phyloP scores from a whole-genome alignment of 2,113 vertebrate species.

The Bujurquina vittata region DNA sequence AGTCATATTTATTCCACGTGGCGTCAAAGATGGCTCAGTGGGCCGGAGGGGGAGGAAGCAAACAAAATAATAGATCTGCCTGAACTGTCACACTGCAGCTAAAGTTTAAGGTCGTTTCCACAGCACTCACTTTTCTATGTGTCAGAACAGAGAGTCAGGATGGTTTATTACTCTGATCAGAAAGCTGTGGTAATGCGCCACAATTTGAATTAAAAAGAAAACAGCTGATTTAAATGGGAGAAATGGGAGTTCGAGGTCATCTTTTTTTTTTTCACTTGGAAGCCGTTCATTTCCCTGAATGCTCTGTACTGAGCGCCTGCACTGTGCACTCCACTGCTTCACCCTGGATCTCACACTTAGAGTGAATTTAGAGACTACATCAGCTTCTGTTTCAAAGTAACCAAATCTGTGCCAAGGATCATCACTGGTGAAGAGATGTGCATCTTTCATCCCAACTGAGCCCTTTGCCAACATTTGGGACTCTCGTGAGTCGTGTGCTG shows the following conservation, averaged over 20 bases:
- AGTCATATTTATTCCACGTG: background rate
- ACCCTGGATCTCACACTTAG: background rate
- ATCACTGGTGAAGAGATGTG: background rate
- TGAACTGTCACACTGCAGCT: background rate
- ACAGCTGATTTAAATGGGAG: too few species aligned
- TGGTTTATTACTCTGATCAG: accelerated
- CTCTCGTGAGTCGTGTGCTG: too few species aligned
- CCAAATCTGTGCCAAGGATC: too few species aligned
- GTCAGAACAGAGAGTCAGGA: background rate
- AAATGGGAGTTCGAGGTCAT: too few species aligned
- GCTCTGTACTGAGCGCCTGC: too few species aligned
- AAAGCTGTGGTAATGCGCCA: background rate
- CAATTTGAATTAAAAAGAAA: too few species aligned
- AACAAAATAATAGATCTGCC: conserved; percentile 2
- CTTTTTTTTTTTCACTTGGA: background rate
- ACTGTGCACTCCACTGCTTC: background rate
- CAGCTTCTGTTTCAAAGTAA: background rate
- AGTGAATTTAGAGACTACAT: background rate
- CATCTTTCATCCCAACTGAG: background rate
- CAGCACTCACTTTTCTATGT: background rate
- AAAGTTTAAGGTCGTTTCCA: background rate
- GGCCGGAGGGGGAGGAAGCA: background rate
- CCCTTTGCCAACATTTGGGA: background rate
- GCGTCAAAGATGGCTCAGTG: background rate
- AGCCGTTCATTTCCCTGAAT: too few species aligned